These are phyloP conservation scores for Ranitomeya variabilis DNA, from an alignment of 2,113 vertebrate species.

Conservation along the genomic window DNA sequence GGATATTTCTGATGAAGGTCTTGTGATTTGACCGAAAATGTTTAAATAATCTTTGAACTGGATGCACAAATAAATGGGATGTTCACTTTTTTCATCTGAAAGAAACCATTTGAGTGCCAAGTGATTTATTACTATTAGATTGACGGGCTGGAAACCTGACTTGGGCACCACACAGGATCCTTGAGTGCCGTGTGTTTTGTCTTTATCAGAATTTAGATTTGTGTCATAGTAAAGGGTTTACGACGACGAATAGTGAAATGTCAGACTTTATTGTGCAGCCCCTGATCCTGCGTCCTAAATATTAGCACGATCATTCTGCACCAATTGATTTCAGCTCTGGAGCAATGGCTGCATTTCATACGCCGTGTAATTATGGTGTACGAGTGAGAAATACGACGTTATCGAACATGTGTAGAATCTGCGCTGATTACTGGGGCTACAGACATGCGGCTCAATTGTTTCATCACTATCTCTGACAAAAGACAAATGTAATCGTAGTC, in stretches of 20 bases:
- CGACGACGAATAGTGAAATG: neutral
- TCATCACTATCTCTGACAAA: constrained; percentile 8
- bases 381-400: neutral
- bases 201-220: too few species aligned
- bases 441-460: neutral
- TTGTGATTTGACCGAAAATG: too few species aligned
- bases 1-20: too few species aligned
- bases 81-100: too few species aligned
- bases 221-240: neutral
- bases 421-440: neutral
- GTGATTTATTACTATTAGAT: too few species aligned
- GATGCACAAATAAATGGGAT: too few species aligned
- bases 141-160: too few species aligned
- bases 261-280: neutral
- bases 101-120: too few species aligned
- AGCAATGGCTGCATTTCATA: constrained; percentile 2
- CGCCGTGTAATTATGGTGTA: constrained; percentile 5
- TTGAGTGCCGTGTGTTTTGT: too few species aligned
- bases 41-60: too few species aligned
- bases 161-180: too few species aligned
- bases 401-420: neutral
- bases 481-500: neutral
- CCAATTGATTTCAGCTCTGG: neutral
- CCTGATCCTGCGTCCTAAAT: neutral
- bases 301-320: neutral